Percentiles rank a stretch among this genome's conserved stretches.
These are phyloP conservation scores for Oryzias sinensis DNA, from an alignment of 2,797 vertebrate genomes.

Conservation along the genomic window DNA sequence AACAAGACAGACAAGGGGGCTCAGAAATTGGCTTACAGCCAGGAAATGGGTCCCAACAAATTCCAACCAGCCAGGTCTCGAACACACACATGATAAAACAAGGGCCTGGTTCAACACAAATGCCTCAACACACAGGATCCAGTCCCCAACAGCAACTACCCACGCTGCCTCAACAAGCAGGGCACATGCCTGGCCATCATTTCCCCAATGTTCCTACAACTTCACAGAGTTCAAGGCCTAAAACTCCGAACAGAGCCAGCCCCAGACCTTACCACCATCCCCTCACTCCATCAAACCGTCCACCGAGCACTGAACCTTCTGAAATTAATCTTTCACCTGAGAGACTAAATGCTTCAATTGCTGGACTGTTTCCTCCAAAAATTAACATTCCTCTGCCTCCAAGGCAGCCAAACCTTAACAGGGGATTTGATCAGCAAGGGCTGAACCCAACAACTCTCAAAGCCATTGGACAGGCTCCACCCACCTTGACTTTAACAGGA, in stretches of 20 bases:
- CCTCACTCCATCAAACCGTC: constrained; percentile 95
- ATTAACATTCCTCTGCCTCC: constrained; percentile 99
- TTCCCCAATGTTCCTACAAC: constrained; percentile 88
- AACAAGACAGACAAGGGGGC: constrained; percentile 81
- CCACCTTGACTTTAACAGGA: constrained; percentile 79
- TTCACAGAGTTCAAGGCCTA: constrained; percentile 94
- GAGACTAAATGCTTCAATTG: constrained; percentile 97
- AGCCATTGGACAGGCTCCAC: constrained; percentile 96
- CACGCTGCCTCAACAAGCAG: constrained; percentile 80
- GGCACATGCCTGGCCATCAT: constrained; percentile 86
- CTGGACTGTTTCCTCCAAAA: constrained; percentile 96
- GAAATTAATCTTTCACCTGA: constrained; percentile 98
- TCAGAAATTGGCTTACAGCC: constrained; percentile 80
- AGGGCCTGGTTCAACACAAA: constrained; percentile 83
- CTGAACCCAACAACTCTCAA: constrained; percentile 98
- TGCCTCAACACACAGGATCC: constrained; percentile 85
- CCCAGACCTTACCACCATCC: constrained; percentile 97
- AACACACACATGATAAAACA: constrained; percentile 91
- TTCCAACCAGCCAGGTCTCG: constrained; percentile 82
- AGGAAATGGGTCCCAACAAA: constrained; percentile 86
- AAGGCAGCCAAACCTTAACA: constrained; percentile 87
- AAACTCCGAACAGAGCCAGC: constrained; percentile 97
- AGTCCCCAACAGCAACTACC: constrained; percentile 89
- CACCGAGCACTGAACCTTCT: constrained; percentile 96
- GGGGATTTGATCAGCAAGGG: constrained; percentile 98